Percentiles rank a stretch among this genome's conserved stretches.
Evolutionary conservation across 2,797 vertebrate species (phyloP).

Genomic region (Tachyglossus aculeatus): DNA sequence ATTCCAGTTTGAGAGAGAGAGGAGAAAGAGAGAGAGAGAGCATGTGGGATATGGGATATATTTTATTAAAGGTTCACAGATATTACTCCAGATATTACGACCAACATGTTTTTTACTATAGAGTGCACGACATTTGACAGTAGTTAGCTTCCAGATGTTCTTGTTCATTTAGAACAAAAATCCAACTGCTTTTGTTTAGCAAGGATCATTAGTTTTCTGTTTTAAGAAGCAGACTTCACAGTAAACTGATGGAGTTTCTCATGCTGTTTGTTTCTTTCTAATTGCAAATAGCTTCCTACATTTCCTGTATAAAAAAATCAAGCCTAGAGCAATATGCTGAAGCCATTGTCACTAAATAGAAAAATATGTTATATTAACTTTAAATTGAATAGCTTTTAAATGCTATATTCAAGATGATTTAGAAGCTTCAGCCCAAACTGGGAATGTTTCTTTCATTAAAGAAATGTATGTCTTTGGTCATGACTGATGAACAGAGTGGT

Average conservation of each 20-base stretch:
- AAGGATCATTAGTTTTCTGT: background rate
- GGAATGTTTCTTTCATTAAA: too few relatives aligned
- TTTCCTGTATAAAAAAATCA: conserved; percentile 7
- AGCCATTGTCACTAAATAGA: too few relatives aligned
- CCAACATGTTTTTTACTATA: background rate
- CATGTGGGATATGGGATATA: background rate
- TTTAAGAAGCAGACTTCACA: background rate
- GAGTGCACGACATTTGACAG: background rate
- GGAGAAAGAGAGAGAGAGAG: background rate
- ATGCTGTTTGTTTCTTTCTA: background rate
- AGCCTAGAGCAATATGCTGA: too few relatives aligned
- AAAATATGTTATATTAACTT: too few relatives aligned
- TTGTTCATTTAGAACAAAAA: background rate
- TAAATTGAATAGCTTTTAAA: too few relatives aligned
- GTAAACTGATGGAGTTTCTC: background rate
- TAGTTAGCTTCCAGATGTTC: background rate
- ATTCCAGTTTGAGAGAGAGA: background rate
- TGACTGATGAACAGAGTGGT: too few relatives aligned
- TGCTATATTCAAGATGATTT: too few relatives aligned
- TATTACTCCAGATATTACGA: background rate
- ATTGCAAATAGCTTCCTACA: background rate
- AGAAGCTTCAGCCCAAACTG: too few relatives aligned
- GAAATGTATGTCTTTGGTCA: too few relatives aligned
- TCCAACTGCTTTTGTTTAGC: background rate
- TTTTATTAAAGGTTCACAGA: background rate